These are phyloP conservation scores for Nebria ingens DNA, from an alignment of 1,140 invertebrate genomes.

Conservation along the genomic window DNA sequence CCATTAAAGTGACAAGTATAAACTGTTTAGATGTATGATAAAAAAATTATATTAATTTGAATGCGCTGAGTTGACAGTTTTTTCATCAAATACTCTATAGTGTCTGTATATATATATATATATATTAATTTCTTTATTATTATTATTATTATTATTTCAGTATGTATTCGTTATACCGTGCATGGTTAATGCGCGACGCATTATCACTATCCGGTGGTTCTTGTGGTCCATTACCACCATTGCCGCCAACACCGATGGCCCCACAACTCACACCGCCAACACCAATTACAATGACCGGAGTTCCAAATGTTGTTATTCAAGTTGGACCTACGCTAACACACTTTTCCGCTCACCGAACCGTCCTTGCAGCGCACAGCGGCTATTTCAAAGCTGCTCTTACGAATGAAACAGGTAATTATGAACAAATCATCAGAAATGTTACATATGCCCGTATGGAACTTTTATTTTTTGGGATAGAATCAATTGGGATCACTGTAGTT, in stretches of 20 bases:
- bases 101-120: too few species aligned
- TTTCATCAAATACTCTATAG: too few species aligned
- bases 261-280: constrained; percentile 24
- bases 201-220: constrained; percentile 19
- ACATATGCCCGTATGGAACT: too few species aligned
- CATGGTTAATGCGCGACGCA: constrained; percentile 39
- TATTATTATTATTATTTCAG: constrained; percentile 7
- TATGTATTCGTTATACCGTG: constrained; percentile 56
- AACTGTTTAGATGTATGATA: too few species aligned
- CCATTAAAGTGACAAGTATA: too few species aligned
- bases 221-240: constrained; percentile 17
- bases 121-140: too few species aligned
- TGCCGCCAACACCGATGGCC: constrained; percentile 25
- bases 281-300: constrained; percentile 26
- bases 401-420: constrained; percentile 25
- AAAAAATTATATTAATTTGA: too few species aligned
- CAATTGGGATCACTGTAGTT: too few species aligned
- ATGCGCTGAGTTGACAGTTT: too few species aligned
- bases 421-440: constrained; percentile 13
- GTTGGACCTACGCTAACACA: constrained; percentile 51
- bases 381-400: constrained; percentile 49
- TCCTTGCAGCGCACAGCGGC: constrained; percentile 60
- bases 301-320: constrained; percentile 52
- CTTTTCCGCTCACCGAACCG: constrained; percentile 54
- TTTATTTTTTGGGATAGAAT: too few species aligned